A percentile compares a stretch with the other conserved stretches of the same genome.
Evolutionary conservation across 2,797 vertebrate species (phyloP).

Genomic region (Myripristis jacobus): DNA sequence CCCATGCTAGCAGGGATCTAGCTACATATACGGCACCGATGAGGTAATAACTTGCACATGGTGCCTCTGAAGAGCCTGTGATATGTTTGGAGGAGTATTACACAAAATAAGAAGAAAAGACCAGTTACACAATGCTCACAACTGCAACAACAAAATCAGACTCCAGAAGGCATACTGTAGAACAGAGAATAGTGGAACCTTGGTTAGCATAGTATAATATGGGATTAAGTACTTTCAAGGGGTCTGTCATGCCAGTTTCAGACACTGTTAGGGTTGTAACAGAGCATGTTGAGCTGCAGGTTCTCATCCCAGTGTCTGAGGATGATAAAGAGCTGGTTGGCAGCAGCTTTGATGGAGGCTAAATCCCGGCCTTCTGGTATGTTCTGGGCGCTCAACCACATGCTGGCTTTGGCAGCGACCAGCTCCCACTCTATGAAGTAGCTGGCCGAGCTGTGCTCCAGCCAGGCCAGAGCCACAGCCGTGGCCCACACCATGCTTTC

Average conservation of each 20-base stretch:
- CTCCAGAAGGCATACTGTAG: slow-evolving; percentile 57
- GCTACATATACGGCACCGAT: slow-evolving; percentile 66
- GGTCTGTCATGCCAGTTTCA: slow-evolving; percentile 65
- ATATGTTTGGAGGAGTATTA: slow-evolving; percentile 74
- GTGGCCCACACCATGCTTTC: slow-evolving; percentile 95
- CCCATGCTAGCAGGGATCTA: slow-evolving; percentile 37
- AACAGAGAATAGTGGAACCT: slow-evolving; percentile 54
- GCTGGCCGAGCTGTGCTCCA: slow-evolving; percentile 96
- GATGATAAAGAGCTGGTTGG: slow-evolving; percentile 96
- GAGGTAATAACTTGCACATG: slow-evolving; percentile 64
- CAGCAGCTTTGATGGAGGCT: slow-evolving; percentile 86
- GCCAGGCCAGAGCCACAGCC: slow-evolving; percentile 93
- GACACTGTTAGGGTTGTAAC: slow-evolving; percentile 93
- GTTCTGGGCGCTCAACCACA: slow-evolving; percentile 89
- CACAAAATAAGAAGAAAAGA: slow-evolving; percentile 46
- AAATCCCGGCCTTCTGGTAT: slow-evolving; percentile 89
- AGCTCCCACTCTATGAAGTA: slow-evolving; percentile 97
- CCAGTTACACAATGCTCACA: slow-evolving; percentile 66
- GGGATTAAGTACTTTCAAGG: slow-evolving; percentile 23
- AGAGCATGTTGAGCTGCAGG: slow-evolving; percentile 95
- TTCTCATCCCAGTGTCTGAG: slow-evolving; percentile 98
- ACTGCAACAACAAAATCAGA: slow-evolving; percentile 65
- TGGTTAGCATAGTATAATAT: slow-evolving; percentile 71
- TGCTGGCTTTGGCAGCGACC: slow-evolving; percentile 93
- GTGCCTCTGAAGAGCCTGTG: slow-evolving; percentile 66